A percentile compares a stretch with the other conserved stretches of the same genome.
Evolutionary conservation across 2,113 vertebrate genomes (phyloP).

Genomic region (Rhea americana): DNA sequence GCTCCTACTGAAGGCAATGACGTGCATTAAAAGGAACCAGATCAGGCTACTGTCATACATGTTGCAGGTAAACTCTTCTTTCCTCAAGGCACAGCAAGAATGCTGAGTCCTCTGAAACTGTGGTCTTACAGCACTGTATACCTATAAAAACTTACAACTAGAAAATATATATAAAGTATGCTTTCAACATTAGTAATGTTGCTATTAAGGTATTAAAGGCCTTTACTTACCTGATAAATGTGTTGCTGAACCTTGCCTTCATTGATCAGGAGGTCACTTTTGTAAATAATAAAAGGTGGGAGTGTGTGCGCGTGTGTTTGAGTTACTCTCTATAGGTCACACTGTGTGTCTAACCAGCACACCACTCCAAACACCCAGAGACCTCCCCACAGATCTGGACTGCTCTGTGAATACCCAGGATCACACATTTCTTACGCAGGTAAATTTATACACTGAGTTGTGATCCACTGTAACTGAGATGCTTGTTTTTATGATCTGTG

Average conservation of each 20-base stretch:
- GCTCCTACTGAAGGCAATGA: not conserved
- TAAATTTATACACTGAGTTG: not conserved
- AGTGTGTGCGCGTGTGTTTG: too few relatives aligned
- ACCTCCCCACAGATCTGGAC: not conserved
- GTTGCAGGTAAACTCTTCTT: not conserved
- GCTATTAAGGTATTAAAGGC: not conserved
- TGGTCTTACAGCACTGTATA: not conserved
- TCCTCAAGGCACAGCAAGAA: not conserved
- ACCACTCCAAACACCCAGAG: rapidly evolving
- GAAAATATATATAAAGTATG: not conserved
- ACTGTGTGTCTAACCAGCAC: not conserved
- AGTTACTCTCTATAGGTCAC: not conserved
- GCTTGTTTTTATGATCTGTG: not conserved
- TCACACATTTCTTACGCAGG: not conserved
- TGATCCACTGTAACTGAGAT: not conserved
- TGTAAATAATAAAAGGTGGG: not conserved
- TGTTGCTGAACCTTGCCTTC: not conserved
- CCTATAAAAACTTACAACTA: not conserved
- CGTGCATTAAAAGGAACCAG: not conserved
- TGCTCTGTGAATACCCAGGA: not conserved
- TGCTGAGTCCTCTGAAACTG: not conserved
- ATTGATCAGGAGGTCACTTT: not conserved
- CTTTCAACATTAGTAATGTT: not conserved
- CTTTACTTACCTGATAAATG: not conserved
- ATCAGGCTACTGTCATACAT: not conserved